phyloP scores from a whole-genome alignment of 2,113 vertebrate species.

The Corythoichthys haematopterus region DNA sequence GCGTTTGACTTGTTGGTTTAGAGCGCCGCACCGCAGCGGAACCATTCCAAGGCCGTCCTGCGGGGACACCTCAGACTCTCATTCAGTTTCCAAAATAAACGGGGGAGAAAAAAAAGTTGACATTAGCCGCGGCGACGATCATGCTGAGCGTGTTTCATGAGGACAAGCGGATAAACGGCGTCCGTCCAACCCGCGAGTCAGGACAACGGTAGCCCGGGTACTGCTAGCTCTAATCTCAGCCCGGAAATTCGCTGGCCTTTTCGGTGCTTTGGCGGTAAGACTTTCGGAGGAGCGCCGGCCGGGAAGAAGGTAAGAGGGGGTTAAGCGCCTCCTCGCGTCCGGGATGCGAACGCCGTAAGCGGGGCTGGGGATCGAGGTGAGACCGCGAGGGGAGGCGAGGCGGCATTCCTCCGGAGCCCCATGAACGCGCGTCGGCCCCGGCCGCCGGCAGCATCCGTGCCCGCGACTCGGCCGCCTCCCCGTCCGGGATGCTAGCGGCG shows the following conservation, averaged over 20 bases:
- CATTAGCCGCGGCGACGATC: not conserved
- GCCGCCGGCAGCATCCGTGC: conserved; percentile 2
- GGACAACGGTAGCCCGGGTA: conserved; percentile 3
- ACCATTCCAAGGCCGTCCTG: not conserved
- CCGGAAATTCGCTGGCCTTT: not conserved
- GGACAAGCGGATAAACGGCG: not conserved
- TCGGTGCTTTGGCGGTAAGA: not conserved
- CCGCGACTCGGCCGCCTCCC: not conserved
- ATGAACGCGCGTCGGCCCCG: not conserved
- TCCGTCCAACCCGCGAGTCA: not conserved
- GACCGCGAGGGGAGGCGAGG: not conserved
- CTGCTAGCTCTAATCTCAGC: conserved; percentile 5
- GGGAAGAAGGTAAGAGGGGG: not conserved
- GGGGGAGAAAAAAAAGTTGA: not conserved
- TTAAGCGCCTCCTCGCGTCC: not conserved
- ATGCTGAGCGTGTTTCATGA: not conserved
- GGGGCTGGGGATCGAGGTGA: not conserved
- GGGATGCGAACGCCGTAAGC: not conserved
- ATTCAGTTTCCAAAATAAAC: not conserved
- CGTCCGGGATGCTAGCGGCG: conserved; percentile 32
- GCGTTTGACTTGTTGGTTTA: not conserved
- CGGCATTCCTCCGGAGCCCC: not conserved
- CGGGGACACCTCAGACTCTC: not conserved
- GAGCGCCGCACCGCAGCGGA: not conserved
- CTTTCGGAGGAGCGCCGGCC: not conserved